A percentile compares a stretch with the other conserved stretches of the same genome.
These are phyloP conservation scores for Macheiramphus alcinus DNA, from an alignment of 2,113 vertebrate genomes.

Conservation along the genomic window DNA sequence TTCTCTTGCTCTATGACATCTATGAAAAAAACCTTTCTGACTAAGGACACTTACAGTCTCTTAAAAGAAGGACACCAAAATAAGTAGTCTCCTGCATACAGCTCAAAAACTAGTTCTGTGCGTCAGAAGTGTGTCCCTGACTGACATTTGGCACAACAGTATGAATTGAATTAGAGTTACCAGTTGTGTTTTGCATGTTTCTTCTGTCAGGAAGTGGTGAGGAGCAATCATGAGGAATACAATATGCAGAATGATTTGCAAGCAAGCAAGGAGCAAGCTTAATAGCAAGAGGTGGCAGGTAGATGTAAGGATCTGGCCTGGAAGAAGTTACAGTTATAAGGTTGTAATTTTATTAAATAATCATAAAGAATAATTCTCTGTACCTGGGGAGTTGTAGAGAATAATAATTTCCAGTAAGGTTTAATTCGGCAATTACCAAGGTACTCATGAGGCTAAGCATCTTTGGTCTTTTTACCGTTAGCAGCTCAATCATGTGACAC, in stretches of 20 bases:
- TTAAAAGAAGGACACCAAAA: background rate
- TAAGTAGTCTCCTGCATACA: background rate
- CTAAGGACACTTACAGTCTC: background rate
- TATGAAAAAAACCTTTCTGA: background rate
- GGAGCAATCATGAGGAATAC: background rate
- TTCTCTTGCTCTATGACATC: background rate
- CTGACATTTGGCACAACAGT: background rate
- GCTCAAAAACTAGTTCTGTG: background rate
- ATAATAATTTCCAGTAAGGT: background rate
- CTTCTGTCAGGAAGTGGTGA: background rate
- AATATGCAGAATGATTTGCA: background rate
- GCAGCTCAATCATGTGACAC: background rate
- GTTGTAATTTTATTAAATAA: constrained; percentile 30
- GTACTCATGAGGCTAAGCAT: background rate
- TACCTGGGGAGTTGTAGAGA: background rate
- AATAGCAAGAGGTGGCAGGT: background rate
- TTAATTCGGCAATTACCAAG: background rate
- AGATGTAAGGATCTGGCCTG: background rate
- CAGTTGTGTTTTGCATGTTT: background rate
- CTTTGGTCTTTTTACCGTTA: background rate
- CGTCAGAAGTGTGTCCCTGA: background rate
- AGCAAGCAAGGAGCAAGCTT: background rate
- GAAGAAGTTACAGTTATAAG: background rate
- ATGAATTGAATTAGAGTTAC: background rate
- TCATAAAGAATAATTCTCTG: constrained; percentile 10